A percentile compares a stretch with the other conserved stretches of the same genome.
Evolutionary conservation across 2,797 vertebrate species (phyloP).

Genomic region (Anas georgica): DNA sequence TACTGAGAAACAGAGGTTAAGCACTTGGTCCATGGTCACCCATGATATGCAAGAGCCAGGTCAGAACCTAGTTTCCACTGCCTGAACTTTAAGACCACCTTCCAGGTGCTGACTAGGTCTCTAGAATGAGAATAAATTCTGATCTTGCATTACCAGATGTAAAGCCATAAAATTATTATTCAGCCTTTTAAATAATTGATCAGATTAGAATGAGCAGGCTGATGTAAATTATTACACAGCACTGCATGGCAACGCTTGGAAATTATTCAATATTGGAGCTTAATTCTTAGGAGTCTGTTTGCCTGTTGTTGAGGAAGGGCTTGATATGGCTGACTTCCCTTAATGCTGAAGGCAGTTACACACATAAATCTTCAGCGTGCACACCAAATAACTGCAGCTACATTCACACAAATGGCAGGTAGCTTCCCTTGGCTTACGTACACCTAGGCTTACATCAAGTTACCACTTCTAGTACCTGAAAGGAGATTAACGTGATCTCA

Average conservation of each 20-base stretch:
- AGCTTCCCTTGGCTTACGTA: not conserved
- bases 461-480: not conserved
- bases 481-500: not conserved
- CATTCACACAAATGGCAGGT: not conserved
- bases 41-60: not conserved
- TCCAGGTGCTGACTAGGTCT: not conserved
- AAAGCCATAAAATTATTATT: not conserved
- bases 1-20: not conserved
- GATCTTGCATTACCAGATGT: not conserved
- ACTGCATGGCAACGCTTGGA: not conserved
- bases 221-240: not conserved
- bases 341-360: not conserved
- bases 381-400: not conserved
- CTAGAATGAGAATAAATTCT: not conserved
- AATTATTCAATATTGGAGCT: not conserved
- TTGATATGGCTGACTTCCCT: not conserved
- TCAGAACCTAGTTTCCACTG: not conserved
- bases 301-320: not conserved
- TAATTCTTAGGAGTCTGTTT: not conserved
- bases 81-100: not conserved
- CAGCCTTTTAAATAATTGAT: not conserved
- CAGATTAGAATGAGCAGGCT: not conserved
- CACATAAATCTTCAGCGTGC: not conserved
- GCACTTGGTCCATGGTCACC: not conserved
- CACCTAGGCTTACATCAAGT: not conserved